phyloP scores from a whole-genome alignment of 2,888 invertebrate species.

The Tuta absoluta region DNA sequence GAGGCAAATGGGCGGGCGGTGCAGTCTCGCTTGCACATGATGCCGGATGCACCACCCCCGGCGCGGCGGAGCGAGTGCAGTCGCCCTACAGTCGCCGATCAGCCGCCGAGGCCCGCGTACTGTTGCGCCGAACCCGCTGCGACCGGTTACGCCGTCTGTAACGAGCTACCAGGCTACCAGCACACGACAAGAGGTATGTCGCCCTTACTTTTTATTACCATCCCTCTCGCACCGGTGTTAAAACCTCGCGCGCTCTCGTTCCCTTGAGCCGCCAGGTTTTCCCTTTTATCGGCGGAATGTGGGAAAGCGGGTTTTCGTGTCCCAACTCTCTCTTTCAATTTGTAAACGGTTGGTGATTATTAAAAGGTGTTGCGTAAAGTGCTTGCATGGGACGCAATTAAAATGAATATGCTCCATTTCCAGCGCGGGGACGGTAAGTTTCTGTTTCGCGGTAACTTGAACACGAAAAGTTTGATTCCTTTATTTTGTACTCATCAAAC shows the following conservation, averaged over 20 bases:
- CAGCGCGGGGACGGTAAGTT: not conserved
- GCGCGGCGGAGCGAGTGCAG: constrained; percentile 69
- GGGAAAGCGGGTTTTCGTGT: constrained; percentile 76
- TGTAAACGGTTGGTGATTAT: constrained; percentile 65
- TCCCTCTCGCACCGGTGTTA: constrained; percentile 54
- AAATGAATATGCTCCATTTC: constrained; percentile 21
- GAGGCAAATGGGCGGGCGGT: constrained; percentile 74
- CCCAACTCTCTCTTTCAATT: constrained; percentile 78
- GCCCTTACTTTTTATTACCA: constrained; percentile 63
- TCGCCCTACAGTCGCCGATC: constrained; percentile 55
- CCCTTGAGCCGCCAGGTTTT: constrained; percentile 63
- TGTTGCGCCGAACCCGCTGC: constrained; percentile 48
- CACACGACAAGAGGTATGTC: constrained; percentile 65
- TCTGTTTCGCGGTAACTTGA: constrained; percentile 21
- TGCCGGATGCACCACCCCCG: constrained; percentile 67
- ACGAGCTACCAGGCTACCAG: constrained; percentile 75
- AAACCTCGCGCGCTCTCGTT: constrained; percentile 54
- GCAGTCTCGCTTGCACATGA: constrained; percentile 79
- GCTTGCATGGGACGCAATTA: constrained; percentile 21
- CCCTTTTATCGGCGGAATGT: constrained; percentile 79
- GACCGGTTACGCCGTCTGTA: constrained; percentile 76
- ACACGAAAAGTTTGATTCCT: not conserved
- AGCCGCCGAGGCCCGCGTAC: constrained; percentile 65
- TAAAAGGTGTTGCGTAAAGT: constrained; percentile 43
- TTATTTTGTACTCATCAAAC: constrained; percentile 9